These are phyloP conservation scores for Podarcis muralis DNA, from an alignment of 2,113 vertebrate genomes.

Conservation along the genomic window DNA sequence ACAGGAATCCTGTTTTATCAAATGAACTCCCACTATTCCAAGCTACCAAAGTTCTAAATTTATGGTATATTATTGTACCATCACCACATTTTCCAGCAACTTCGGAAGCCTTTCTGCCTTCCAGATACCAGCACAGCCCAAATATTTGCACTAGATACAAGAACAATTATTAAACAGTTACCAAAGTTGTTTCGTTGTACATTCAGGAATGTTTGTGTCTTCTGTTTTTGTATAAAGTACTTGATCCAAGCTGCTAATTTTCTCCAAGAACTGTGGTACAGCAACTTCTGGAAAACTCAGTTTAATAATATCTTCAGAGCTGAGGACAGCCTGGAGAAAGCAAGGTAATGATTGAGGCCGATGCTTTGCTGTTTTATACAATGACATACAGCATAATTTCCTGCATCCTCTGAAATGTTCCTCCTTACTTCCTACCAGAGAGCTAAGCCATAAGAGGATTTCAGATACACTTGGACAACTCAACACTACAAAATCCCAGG, in stretches of 20 bases:
- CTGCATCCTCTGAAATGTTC: too few relatives aligned
- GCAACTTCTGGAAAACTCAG: slow-evolving; percentile 69
- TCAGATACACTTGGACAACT: not conserved
- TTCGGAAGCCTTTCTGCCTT: slow-evolving; percentile 32
- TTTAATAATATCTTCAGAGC: slow-evolving; percentile 66
- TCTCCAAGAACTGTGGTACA: slow-evolving; percentile 51
- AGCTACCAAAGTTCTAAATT: slow-evolving; percentile 6
- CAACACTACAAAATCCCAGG: not conserved
- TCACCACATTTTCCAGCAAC: slow-evolving; percentile 20
- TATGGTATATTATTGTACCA: slow-evolving; percentile 25
- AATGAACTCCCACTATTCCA: slow-evolving; percentile 49
- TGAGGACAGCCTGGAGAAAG: slow-evolving; percentile 59
- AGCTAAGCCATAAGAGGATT: not conserved
- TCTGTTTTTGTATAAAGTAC: slow-evolving; percentile 52
- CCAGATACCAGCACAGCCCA: not conserved
- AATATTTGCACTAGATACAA: not conserved
- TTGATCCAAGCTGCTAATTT: slow-evolving; percentile 56
- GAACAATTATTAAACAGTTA: slow-evolving; percentile 49
- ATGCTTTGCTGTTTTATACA: not conserved
- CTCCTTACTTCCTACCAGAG: not conserved
- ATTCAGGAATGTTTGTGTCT: slow-evolving; percentile 41
- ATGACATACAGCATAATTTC: not conserved
- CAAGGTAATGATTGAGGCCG: not conserved
- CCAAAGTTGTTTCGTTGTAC: slow-evolving; percentile 54
- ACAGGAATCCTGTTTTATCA: slow-evolving; percentile 53